phyloP scores from a whole-genome alignment of 2,888 invertebrate genomes.

The Rotaria sp. region DNA sequence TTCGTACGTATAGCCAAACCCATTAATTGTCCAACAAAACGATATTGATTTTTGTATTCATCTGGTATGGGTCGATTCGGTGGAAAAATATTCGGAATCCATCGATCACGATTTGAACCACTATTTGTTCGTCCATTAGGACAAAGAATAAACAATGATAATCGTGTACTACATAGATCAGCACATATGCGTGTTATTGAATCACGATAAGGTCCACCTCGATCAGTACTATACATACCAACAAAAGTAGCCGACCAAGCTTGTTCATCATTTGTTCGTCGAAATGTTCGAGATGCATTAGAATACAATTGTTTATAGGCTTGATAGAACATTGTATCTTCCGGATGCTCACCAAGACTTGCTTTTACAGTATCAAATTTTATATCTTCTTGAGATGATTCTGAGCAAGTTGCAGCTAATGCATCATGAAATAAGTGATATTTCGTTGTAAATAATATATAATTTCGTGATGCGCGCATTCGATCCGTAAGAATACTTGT shows the following conservation, averaged over 20 bases:
- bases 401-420: background rate
- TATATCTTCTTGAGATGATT: background rate
- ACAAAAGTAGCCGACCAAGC: background rate
- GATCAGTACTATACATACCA: background rate
- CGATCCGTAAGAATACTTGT: background rate
- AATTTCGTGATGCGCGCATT: background rate
- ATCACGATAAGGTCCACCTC: conserved; percentile 6
- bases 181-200: background rate
- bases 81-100: no score
- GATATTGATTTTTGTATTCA: no score
- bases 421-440: background rate
- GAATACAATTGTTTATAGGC: background rate
- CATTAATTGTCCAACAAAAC: no score
- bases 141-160: conserved; percentile 3
- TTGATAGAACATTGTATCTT: background rate
- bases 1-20: background rate
- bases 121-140: conserved; percentile 2
- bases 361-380: background rate
- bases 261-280: background rate
- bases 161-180: background rate
- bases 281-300: background rate
- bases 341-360: background rate
- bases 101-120: conserved; percentile 16
- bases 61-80: no score
- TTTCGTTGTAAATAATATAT: background rate